Base-by-base conservation (phyloP, 2,113 vertebrate species). In the Sceloporus tristichus region DNA sequence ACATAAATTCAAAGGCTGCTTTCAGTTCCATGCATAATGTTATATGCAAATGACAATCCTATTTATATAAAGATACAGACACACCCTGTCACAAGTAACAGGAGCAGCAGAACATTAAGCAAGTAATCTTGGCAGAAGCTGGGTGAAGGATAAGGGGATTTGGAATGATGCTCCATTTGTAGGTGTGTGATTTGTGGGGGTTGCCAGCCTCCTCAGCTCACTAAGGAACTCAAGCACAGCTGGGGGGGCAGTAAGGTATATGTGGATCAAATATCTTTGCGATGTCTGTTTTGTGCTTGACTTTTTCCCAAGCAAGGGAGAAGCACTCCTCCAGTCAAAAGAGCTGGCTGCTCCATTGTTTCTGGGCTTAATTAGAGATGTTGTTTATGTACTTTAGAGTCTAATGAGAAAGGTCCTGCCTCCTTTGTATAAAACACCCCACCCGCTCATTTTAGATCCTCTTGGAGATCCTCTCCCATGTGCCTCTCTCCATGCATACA, bases 121-220 rank as follows among this genome's bases (percentile, higher is more conserved):
- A 77, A 83, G 23, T 65, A 66, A 66, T 82, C 73, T 75, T 66
- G 79, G 71, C 71, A 87, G 73, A 62, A 82, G 54, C 29, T 77
- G 62, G 34, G 74, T 70, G 62, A 59, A 54, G 23, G 62, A 77
- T 78, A 82, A 87, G 74, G 27, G 56, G 79, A 81, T 74, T 73
- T 42, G 21, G 38, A n/a, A 75, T 65, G 25, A 48, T 65, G 40
- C 82, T 56, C 48, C 59, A 53, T 83, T 82, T 54, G 73, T 77
- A 88, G 73, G 59, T 68, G 74, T 82, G n/a, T 0, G 70, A 87
- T 82, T 82, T 76, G 40, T 66, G 38, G 38, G 59, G 62, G 73
- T 23, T 83, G 62, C 40, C 76, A 66, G 79, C 25, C 59, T 27
- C 27, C 13, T 88, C 23, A 77, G 54, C 56, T 75, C 21, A 53